A percentile compares a stretch with the other conserved stretches of the same genome.
Conservation (phyloP, 2,113 vertebrate genomes). For the Natator depressus region DNA sequence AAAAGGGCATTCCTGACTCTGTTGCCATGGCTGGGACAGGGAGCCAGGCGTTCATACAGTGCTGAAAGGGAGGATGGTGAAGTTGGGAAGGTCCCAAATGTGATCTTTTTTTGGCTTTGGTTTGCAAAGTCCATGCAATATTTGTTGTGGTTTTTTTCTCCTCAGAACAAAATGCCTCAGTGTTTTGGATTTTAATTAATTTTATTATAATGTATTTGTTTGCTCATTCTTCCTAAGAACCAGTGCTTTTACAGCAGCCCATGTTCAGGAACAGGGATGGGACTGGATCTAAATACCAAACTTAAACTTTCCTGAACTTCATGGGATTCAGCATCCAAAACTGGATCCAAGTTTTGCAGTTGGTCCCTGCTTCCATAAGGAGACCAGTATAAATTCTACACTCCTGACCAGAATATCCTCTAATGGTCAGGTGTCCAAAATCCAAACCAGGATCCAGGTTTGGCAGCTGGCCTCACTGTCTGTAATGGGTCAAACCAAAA, state of each 20-base stretch:
- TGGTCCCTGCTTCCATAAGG: not conserved
- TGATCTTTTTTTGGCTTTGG: not conserved
- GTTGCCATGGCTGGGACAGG: not conserved
- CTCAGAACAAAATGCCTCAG: not conserved
- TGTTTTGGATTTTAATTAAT: not conserved
- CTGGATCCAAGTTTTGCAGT: not conserved
- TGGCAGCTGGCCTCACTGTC: too few species aligned
- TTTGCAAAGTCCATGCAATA: not conserved
- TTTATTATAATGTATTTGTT: not conserved
- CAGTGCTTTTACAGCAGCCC: not conserved
- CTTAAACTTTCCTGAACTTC: not conserved
- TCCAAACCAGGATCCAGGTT: too few species aligned
- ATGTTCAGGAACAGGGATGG: not conserved
- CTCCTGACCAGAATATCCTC: accelerated
- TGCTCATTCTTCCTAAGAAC: not conserved
- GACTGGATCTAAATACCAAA: not conserved
- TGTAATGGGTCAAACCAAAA: too few species aligned
- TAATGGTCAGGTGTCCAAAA: not conserved
- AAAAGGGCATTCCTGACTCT: not conserved
- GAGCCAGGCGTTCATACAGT: not conserved
- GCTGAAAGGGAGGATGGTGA: accelerated
- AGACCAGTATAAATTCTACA: not conserved
- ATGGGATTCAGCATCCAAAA: accelerated
- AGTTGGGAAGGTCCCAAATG: not conserved
- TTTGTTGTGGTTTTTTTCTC: not conserved